Base-by-base conservation (phyloP, 2,888 invertebrate species). In the Heliconius cydno region DNA sequence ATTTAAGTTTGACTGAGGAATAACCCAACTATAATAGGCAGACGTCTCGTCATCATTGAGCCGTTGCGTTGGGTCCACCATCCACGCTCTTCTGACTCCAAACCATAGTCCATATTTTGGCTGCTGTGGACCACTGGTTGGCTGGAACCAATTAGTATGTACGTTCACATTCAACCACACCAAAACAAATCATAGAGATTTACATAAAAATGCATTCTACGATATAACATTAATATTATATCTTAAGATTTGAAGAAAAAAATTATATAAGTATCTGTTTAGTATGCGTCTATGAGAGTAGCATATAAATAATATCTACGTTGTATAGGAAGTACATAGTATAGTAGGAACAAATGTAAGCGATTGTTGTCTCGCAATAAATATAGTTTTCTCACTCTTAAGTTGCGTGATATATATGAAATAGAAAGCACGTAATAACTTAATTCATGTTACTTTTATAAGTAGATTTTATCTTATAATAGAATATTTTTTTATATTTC, bases 391-490 rank as follows among this genome's bases (percentile, higher is more conserved):
- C 68, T 68, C 68, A 13, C 68, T 38, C 38, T 9, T 68, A 68
- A 3, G 38, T 68, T 68, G 68, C 38, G 38, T 68, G 68, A 68
- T n/a, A n/a, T 12, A 13, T 68, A 68, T 38, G 68, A n/a, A 68
- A 38, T 68, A 38, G 68, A 68, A 68, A 68, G 68, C 68, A 68
- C 38, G 68, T 68, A 68, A 68, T 68, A 38, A 68, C n/a, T 68
- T 68, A 68, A n/a, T 68, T 68, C 38, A 68, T 38, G 38, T 68
- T 68, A 38, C 68, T 68, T 68, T 68, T 68, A 68, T n/a, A 68
- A 68, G 68, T 2, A 52, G 73, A 30, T 73, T 57, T 73, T 57
- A 57, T 73, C 52, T 28, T 57, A 30, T n/a, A 19, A 52, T 12
- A 30, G 15, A 46, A n/a, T 22, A 6, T 52, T 6, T 52, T 46